Conservation (phyloP, 2,888 invertebrate genomes). For the Allophyes oxyacanthae region DNA sequence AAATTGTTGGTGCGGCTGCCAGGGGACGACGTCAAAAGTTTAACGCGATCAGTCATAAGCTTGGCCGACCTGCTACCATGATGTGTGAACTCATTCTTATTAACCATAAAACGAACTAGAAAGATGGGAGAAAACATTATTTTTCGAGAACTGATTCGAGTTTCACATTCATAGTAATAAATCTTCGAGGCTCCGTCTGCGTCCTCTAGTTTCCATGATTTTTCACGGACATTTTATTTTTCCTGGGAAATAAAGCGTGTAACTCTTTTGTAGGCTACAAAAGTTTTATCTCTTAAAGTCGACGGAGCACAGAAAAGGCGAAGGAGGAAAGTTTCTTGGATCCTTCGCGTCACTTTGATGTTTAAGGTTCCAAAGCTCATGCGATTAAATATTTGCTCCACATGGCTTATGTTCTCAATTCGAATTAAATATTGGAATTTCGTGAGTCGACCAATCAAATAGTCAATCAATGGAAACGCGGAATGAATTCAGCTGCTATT, state of each 20-base stretch:
- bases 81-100: constrained; percentile 35
- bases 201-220: constrained; percentile 51
- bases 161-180: constrained; percentile 39
- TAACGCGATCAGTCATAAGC: constrained; percentile 64
- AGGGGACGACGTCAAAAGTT: constrained; percentile 46
- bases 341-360: constrained; percentile 51
- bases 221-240: constrained; percentile 68
- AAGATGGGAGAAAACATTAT: constrained; percentile 1
- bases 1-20: constrained; percentile 24
- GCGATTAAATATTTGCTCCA: constrained; percentile 46
- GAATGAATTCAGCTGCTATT: constrained; percentile 17
- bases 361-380: constrained; percentile 44
- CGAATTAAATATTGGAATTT: constrained; percentile 23
- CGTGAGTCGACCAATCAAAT: background rate
- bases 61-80: constrained; percentile 34
- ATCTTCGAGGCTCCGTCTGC: constrained; percentile 29
- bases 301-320: constrained; percentile 60
- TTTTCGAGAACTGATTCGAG: constrained; percentile 32
- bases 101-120: background rate
- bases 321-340: constrained; percentile 52
- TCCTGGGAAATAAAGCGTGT: constrained; percentile 66
- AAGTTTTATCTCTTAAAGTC: constrained; percentile 67
- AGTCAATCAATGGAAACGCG: background rate
- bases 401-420: constrained; percentile 20
- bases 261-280: constrained; percentile 66